phyloP scores from a whole-genome alignment of 2,888 invertebrate genomes.

The Ceramica pisi region DNA sequence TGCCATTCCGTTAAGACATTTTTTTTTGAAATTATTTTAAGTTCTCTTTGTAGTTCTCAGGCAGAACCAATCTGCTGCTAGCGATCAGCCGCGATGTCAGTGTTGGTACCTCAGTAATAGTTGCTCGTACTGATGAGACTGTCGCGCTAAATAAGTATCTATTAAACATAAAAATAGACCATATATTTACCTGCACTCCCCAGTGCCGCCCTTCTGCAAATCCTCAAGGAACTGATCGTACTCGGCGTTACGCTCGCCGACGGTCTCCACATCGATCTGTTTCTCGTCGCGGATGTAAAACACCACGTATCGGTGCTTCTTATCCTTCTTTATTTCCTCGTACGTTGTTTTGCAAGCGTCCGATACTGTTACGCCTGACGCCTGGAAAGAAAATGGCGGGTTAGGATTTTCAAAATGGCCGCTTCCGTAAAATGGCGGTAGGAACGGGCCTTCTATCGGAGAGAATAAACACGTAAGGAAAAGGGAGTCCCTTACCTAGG shows the following conservation, averaged over 20 bases:
- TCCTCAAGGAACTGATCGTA: conserved; percentile 98
- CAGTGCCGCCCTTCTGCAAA: conserved; percentile 97
- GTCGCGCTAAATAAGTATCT: too few species aligned
- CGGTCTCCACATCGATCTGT: conserved; percentile 98
- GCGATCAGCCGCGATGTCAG: too few species aligned
- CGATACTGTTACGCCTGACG: conserved; percentile 99
- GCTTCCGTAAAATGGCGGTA: not conserved
- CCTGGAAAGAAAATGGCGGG: conserved; percentile 87
- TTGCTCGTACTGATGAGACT: too few species aligned
- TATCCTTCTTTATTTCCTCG: conserved; percentile 99
- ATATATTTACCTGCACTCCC: conserved; percentile 95
- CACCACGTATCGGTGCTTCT: conserved; percentile 99
- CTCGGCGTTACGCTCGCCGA: conserved; percentile 96
- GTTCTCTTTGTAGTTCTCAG: too few species aligned
- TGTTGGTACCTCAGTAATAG: too few species aligned
- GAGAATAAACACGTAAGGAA: not conserved
- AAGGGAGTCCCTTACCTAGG: too few species aligned
- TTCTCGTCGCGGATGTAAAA: conserved; percentile 99
- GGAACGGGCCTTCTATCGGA: not conserved
- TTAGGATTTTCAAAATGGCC: conserved; percentile 8
- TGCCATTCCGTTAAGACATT: too few species aligned
- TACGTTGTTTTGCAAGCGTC: conserved; percentile 98
- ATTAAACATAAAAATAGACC: too few species aligned
- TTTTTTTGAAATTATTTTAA: too few species aligned
- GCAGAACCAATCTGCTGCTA: too few species aligned